A percentile compares a stretch with the other conserved stretches of the same genome.
phyloP scores from a whole-genome alignment of 2,888 invertebrate species.

The Gastrophysa polygoni region DNA sequence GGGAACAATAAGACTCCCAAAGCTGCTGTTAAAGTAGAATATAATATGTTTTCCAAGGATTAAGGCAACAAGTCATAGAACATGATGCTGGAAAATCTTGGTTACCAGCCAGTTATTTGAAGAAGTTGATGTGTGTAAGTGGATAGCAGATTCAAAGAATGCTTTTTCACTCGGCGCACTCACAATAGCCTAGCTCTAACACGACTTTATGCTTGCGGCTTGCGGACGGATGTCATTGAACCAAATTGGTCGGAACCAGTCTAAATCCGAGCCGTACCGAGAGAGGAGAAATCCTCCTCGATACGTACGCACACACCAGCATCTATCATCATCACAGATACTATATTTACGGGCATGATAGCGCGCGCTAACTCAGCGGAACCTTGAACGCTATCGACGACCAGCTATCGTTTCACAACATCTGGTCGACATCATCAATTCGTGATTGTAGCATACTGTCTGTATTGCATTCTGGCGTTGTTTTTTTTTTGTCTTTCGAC shows the following conservation, averaged over 20 bases:
- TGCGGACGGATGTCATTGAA: slow-evolving; percentile 49
- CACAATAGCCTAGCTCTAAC: background rate
- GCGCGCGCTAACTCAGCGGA: slow-evolving; percentile 34
- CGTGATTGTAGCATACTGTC: slow-evolving; percentile 40
- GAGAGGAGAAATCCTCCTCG: slow-evolving; percentile 32
- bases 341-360: slow-evolving; percentile 50
- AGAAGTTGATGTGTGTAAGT: too few relatives aligned
- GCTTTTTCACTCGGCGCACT: too few relatives aligned
- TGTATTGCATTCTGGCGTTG: slow-evolving; percentile 13
- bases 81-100: too few relatives aligned
- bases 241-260: slow-evolving; percentile 52
- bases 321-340: slow-evolving; percentile 52
- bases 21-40: too few relatives aligned
- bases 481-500: background rate
- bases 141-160: too few relatives aligned
- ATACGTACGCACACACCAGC: slow-evolving; percentile 27
- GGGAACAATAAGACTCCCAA: too few relatives aligned
- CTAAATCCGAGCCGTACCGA: slow-evolving; percentile 32
- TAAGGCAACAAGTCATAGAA: too few relatives aligned
- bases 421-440: slow-evolving; percentile 33
- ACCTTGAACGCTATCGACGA: background rate
- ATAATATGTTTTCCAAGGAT: too few relatives aligned
- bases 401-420: background rate
- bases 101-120: too few relatives aligned
- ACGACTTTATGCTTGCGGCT: background rate